Base-by-base conservation (phyloP, 2,113 vertebrate genomes). In the Elaphurus davidianus region DNA sequence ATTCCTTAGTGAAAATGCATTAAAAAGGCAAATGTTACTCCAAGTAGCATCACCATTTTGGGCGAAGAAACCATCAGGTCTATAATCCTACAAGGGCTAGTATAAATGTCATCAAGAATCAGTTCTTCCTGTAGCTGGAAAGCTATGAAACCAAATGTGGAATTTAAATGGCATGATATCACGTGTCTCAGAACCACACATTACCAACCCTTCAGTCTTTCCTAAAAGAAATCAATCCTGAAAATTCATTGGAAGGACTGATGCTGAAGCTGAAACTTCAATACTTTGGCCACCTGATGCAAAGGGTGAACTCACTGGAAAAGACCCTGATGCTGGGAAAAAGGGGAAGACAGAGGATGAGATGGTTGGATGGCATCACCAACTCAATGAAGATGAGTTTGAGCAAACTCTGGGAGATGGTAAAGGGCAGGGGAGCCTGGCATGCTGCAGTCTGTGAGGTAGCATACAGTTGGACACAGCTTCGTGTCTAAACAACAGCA, bases 1-100 rank as follows among this genome's bases (percentile, higher is more conserved):
- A 92, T 95, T 84, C 74, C 33, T 95, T 84, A 84, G 89, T 64
- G 76, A 33, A 55, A 91, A 89, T 84, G 25, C 30, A 74, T 94
- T 91, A 62, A 45, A 83, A 47, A 52, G 60, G 30, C 62, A 91
- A 83, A 87, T 62, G 71, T 55, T 87, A 82, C 45, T 83, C 36
- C 40, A 62, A 33, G 33, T 28, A 67, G 27, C 67, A 62, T 94
- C 45, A 91, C 84, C 43, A 71, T 91, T 91, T 86, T 62, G 45
- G 23, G 92, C 17, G 8, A 87, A 88, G 45, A 86, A 91, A 47
- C 15, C 33, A 81, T 55, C 54, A 62, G 25, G 45, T 76, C 36
- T 74, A 0, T 89, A 78, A 88, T 92, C 78, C 62, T 45, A 60
- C n/a, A 93, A 89, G 45, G 36, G 28, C 50, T 74, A 60, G 81